A percentile compares a stretch with the other conserved stretches of the same genome.
Conservation (phyloP, 1,140 invertebrate genomes). For the Acromyrmex heyeri region DNA sequence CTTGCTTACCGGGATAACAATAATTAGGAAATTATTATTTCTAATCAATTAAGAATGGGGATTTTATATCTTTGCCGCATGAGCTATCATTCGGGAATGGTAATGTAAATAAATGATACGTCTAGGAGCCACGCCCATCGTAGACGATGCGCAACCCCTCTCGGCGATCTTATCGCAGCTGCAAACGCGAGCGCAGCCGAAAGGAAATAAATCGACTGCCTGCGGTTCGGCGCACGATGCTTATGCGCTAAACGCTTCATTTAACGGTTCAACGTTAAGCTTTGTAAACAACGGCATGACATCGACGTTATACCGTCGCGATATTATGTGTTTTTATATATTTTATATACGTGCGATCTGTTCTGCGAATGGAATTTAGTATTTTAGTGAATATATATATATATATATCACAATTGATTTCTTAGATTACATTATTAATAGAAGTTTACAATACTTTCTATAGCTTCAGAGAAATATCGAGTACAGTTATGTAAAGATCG, state of each 20-base stretch:
- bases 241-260: slow-evolving; percentile 50
- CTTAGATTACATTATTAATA: slow-evolving; percentile 4
- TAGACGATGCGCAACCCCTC: slow-evolving; percentile 58
- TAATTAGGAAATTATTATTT: neutral
- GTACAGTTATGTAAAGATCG: neutral
- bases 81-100: slow-evolving; percentile 44
- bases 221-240: slow-evolving; percentile 51
- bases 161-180: slow-evolving; percentile 59
- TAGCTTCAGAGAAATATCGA: neutral
- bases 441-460: neutral
- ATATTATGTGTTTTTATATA: neutral
- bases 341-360: neutral
- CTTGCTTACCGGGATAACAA: neutral
- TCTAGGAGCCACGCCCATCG: slow-evolving; percentile 67
- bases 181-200: slow-evolving; percentile 54
- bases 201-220: slow-evolving; percentile 72
- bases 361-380: neutral
- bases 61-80: neutral
- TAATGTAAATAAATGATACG: slow-evolving; percentile 70
- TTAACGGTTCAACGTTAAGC: slow-evolving; percentile 15
- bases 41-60: neutral
- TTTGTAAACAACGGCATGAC: slow-evolving; percentile 24
- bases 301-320: neutral
- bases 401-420: neutral
- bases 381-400: neutral